Conservation (phyloP, 2,888 invertebrate species). For the Dexiosoma caninum region DNA sequence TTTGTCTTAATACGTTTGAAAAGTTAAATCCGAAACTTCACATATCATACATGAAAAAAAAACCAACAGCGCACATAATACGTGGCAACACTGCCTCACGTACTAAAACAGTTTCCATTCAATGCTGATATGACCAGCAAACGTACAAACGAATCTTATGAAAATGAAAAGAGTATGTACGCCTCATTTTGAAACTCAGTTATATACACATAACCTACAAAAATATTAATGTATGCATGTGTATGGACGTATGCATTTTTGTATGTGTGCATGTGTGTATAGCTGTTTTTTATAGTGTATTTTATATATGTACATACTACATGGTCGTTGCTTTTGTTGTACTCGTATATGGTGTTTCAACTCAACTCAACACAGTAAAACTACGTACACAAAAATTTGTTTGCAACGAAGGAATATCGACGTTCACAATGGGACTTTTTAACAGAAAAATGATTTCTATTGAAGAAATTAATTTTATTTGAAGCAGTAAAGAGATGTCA, state of each 20-base stretch:
- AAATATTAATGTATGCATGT: conserved; percentile 69
- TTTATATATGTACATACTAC: conserved; percentile 10
- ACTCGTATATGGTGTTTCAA: conserved; percentile 52
- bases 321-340: conserved; percentile 20
- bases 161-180: conserved; percentile 58
- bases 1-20: too few relatives aligned
- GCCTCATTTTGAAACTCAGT: conserved; percentile 65
- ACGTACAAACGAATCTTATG: conserved; percentile 33
- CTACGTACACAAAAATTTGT: conserved; percentile 5
- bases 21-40: too few relatives aligned
- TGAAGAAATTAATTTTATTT: too few relatives aligned
- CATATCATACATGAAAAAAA: too few relatives aligned
- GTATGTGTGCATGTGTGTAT: conserved; percentile 4
- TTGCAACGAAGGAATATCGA: conserved; percentile 23
- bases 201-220: conserved; percentile 77
- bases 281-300: conserved; percentile 20
- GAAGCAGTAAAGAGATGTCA: too few relatives aligned
- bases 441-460: too few relatives aligned
- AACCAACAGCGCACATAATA: too few relatives aligned
- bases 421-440: conserved; percentile 6
- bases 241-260: neutral
- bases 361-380: conserved; percentile 29
- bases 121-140: conserved; percentile 54
- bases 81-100: too few relatives aligned
- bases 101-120: conserved; percentile 50